Evolutionary conservation across 2,797 vertebrate genomes (phyloP), one percentile per base, ranked within the genome.

Genomic region (Enteromius radiatus): DNA sequence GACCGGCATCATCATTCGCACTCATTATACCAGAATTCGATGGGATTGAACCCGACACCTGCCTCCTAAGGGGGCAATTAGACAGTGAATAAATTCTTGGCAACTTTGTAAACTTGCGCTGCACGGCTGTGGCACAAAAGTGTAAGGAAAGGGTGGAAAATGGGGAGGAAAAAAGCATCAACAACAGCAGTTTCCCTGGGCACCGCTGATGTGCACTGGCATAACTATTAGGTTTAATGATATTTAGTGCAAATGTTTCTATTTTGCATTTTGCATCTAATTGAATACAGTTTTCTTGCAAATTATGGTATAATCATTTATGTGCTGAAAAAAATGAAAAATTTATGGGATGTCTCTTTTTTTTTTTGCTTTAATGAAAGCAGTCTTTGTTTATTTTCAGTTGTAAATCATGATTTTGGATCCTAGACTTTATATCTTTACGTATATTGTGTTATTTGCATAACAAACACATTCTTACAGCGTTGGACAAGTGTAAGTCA

Each of bases 11-110:
- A 95, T 96, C 92, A 94, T 95, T 96, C 95, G 95, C 94, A 95
- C 96, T 97, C 95, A 96, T 97, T 97, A 96, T 95, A 93, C 92
- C 91, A 93, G 92, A 92, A 92, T 89, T 91, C 80, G 89, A 93
- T 92, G 91, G 91, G 93, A 96, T 94, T 89, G 84, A 86, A 91
- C 80, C 91, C 92, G 95, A 93, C 95, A 96, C 89, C 92, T 91
- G 85, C 85, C 80, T 95, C 94, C 93, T 94, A 81, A 73, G 93
- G 93, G 94, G 89, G 84, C 92, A 95, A 95, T 96, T 96, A 95
- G 89, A 87, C 91, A 91, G 93, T 92, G 91, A 93, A 90, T 88
- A 89, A 93, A 96, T 95, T 92, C 86, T 89, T 89, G 91, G 88
- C 90, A 91, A 95, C 91, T 95, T 92, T 90, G 91, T 89, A 93